phyloP scores from a whole-genome alignment of 2,888 invertebrate species.

The Trichacis sp. region DNA sequence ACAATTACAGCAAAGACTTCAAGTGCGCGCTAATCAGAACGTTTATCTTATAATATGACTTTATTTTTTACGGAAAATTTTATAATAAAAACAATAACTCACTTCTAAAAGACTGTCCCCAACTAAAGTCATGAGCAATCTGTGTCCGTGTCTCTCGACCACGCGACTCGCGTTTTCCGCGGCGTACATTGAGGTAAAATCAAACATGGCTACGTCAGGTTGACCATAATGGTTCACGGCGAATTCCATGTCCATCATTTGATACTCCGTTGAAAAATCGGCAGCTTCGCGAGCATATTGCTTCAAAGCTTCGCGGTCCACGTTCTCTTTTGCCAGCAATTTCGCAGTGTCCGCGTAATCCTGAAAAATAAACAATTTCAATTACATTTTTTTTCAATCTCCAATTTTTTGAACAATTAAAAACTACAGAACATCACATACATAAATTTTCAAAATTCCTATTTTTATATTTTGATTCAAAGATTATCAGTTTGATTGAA shows the following conservation, averaged over 20 bases:
- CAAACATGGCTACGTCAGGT: constrained; percentile 98
- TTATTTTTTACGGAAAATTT: no score
- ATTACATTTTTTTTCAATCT: no score
- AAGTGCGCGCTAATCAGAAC: no score
- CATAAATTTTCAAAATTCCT: no score
- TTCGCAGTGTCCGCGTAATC: constrained; percentile 92
- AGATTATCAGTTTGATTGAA: constrained; percentile 1
- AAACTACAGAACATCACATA: no score
- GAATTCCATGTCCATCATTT: constrained; percentile 89
- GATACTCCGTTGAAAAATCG: constrained; percentile 89
- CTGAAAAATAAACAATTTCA: constrained; percentile 67
- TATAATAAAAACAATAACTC: no score
- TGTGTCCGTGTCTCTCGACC: constrained; percentile 79
- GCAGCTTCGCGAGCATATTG: constrained; percentile 95
- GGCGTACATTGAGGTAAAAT: constrained; percentile 98
- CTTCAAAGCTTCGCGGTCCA: constrained; percentile 89
- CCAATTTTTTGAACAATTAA: no score
- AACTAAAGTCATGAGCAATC: constrained; percentile 89
- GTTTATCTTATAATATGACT: no score
- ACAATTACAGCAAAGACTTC: no score
- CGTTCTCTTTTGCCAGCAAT: constrained; percentile 88
- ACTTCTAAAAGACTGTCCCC: constrained; percentile 96
- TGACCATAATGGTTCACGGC: constrained; percentile 98
- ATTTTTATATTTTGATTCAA: no score
- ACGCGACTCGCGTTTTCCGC: constrained; percentile 95